Conservation (phyloP, 2,888 invertebrate genomes). For the Phragmatobia fuliginosa region DNA sequence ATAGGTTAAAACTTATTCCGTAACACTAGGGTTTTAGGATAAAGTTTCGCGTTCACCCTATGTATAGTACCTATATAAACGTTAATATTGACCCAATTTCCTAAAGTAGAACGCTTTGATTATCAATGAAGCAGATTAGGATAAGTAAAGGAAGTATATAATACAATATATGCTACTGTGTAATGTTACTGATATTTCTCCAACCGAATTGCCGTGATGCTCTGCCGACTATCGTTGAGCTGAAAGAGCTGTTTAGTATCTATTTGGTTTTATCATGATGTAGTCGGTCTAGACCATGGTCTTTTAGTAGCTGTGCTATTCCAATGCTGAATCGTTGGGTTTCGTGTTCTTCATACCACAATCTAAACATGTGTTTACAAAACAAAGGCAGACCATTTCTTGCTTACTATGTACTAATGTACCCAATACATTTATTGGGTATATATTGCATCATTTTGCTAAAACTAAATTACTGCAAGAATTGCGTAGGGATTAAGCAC, state of each 20-base stretch:
- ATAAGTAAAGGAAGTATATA: neutral
- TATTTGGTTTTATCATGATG: too few species aligned
- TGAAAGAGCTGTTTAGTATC: too few species aligned
- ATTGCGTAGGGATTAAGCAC: too few species aligned
- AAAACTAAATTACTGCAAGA: too few species aligned
- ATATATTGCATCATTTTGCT: too few species aligned
- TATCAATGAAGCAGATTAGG: constrained; percentile 25
- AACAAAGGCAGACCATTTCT: neutral
- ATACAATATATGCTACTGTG: neutral
- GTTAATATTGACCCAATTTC: constrained; percentile 58
- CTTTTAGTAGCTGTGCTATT: neutral
- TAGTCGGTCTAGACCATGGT: too few species aligned
- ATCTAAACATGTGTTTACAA: neutral
- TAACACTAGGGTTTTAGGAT: constrained; percentile 54
- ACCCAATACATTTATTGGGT: too few species aligned
- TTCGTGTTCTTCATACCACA: neutral
- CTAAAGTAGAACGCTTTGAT: constrained; percentile 46
- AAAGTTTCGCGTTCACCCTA: constrained; percentile 51
- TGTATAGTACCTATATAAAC: constrained; percentile 40
- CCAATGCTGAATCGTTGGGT: neutral
- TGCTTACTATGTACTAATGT: neutral
- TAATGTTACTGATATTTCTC: constrained; percentile 9
- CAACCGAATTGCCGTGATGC: constrained; percentile 42
- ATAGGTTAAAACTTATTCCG: constrained; percentile 56
- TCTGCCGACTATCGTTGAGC: too few species aligned